Conservation (phyloP, 2,888 invertebrate species). For the Sesia apiformis region DNA sequence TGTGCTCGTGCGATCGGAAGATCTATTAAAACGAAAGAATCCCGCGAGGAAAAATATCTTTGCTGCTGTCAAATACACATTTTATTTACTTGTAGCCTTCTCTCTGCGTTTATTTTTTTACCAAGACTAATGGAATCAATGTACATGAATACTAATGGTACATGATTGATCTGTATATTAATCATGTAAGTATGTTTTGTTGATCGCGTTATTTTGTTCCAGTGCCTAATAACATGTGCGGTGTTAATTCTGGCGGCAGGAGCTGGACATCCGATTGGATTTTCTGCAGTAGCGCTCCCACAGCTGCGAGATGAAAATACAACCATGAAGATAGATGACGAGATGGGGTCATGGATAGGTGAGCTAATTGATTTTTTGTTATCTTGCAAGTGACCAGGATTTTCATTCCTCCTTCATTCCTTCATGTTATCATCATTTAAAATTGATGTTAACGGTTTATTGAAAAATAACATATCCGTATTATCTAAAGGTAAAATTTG, state of each 20-base stretch:
- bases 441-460: too few species aligned
- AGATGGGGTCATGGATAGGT: constrained; percentile 87
- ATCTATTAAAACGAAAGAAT: background rate
- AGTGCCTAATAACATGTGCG: constrained; percentile 82
- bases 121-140: too few species aligned
- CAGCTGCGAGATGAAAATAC: constrained; percentile 77
- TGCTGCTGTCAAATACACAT: too few species aligned
- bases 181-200: background rate
- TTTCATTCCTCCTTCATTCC: too few species aligned
- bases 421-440: too few species aligned
- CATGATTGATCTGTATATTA: background rate
- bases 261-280: constrained; percentile 87
- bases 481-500: too few species aligned
- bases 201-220: constrained; percentile 25
- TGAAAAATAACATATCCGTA: too few species aligned
- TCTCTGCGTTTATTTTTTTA: too few species aligned
- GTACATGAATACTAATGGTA: too few species aligned
- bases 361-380: constrained; percentile 11
- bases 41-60: too few species aligned
- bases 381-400: too few species aligned
- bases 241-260: constrained; percentile 81
- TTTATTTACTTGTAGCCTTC: too few species aligned
- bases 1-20: constrained; percentile 6
- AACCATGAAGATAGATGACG: constrained; percentile 77
- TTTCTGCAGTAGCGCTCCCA: constrained; percentile 84